A percentile compares a stretch with the other conserved stretches of the same genome.
These are phyloP conservation scores for Mormyrus hasselquistii DNA, from an alignment of 2,797 vertebrate genomes.

Conservation along the genomic window DNA sequence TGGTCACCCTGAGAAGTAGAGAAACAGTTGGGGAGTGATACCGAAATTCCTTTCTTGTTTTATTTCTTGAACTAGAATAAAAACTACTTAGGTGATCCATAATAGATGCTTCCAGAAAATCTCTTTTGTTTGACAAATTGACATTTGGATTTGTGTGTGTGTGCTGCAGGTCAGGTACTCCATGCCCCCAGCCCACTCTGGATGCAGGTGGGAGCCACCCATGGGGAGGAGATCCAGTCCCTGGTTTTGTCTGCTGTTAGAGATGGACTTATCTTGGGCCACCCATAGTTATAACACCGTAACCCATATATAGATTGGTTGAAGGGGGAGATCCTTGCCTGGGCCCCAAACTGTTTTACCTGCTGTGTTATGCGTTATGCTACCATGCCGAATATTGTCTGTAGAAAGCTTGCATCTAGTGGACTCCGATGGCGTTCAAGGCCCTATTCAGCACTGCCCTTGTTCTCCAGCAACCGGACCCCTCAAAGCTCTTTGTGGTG, in stretches of 20 bases:
- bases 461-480: not conserved
- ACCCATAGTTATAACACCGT: not conserved
- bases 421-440: not conserved
- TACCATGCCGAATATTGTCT: not conserved
- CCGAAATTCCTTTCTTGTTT: not conserved
- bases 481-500: not conserved
- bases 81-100: not conserved
- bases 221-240: not conserved
- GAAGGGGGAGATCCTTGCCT: not conserved
- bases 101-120: not conserved
- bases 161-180: not conserved
- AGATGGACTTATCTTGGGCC: not conserved
- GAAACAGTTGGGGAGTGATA: not conserved
- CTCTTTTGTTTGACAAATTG: not conserved
- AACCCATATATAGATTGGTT: not conserved
- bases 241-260: not conserved
- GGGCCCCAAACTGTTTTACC: not conserved
- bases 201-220: too few species aligned
- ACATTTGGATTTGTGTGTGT: not conserved
- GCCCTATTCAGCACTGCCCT: not conserved
- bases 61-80: not conserved
- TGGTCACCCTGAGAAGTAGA: not conserved
- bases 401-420: not conserved
- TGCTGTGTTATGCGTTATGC: not conserved
- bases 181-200: too few species aligned